Evolutionary conservation across 2,888 invertebrate species (phyloP), one percentile per base, ranked within the genome.

Genomic region (Fissipunctia ypsillon): DNA sequence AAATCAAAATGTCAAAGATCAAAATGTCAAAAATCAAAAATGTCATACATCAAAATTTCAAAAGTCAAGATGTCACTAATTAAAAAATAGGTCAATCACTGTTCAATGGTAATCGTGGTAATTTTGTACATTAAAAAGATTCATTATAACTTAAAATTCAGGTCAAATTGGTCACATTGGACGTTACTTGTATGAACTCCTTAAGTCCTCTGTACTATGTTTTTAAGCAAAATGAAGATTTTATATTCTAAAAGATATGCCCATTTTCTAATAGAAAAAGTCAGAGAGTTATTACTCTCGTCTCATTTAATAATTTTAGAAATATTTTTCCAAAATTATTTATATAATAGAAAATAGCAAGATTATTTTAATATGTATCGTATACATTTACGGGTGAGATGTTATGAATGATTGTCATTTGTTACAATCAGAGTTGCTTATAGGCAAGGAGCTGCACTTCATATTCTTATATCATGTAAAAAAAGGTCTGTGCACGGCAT

Each of bases 331-430:
- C 10, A n/a, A 48, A 56, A n/a, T 16, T 31, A 63, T 57, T 41
- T 64, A 10, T 50, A 43, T 14, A 38, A 22, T n/a, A 52, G 12
- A 45, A 75, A 52, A 69, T 25, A 22, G 38, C 31, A 56, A 66
- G 41, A 67, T 65, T 66, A 57, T 70, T 61, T 25, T 41, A 31
- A 69, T 66, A 78, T 52, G 52, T 57, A 48, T 78, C 66, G 68
- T 60, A 61, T 61, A 66, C 66, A 88, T 90, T 89, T 89, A 81
- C 72, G 79, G 69, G 76, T 79, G 73, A 79, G 80, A 81, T 86
- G 78, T 87, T 86, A 87, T 78, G 87, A 86, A 90, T 88, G 83
- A 76, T 66, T 81, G 77, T 83, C 86, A 89, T 90, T 82, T 78
- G 28, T 78, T 82, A 78, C 38, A 38, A 4, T 3, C 70, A 60